phyloP scores from a whole-genome alignment of 2,797 vertebrate species.

The Trematomus bernacchii region DNA sequence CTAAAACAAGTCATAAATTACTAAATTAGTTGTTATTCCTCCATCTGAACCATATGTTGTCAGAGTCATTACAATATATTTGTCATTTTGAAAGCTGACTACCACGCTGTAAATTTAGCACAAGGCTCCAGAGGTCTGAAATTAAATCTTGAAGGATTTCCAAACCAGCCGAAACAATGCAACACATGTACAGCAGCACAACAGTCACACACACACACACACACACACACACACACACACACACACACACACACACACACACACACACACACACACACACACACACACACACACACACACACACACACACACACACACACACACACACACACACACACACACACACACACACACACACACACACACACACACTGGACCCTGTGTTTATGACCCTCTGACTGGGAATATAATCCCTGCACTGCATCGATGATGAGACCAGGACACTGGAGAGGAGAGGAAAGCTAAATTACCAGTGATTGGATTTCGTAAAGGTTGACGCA shows the following conservation, averaged over 20 bases:
- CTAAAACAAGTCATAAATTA: too few relatives aligned
- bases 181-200: constrained; percentile 15
- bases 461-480: constrained; percentile 81
- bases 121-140: constrained; percentile 36
- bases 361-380: constrained; percentile 28
- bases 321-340: constrained; percentile 32
- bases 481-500: constrained; percentile 77
- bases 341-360: constrained; percentile 23
- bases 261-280: constrained; percentile 19
- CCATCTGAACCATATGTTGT: constrained; percentile 10
- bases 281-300: constrained; percentile 12
- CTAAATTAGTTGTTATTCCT: too few relatives aligned
- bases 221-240: constrained; percentile 17
- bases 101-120: constrained; percentile 47
- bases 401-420: constrained; percentile 72
- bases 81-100: constrained; percentile 47
- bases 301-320: constrained; percentile 18
- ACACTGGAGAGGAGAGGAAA: constrained; percentile 73
- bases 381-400: constrained; percentile 74
- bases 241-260: constrained; percentile 21
- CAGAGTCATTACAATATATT: constrained; percentile 42
- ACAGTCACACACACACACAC: constrained; percentile 6
- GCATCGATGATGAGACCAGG: constrained; percentile 66
- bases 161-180: constrained; percentile 38
- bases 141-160: constrained; percentile 62